A percentile compares a stretch with the other conserved stretches of the same genome.
phyloP scores from a whole-genome alignment of 2,113 vertebrate species.

The Rhodinocichla rosea region DNA sequence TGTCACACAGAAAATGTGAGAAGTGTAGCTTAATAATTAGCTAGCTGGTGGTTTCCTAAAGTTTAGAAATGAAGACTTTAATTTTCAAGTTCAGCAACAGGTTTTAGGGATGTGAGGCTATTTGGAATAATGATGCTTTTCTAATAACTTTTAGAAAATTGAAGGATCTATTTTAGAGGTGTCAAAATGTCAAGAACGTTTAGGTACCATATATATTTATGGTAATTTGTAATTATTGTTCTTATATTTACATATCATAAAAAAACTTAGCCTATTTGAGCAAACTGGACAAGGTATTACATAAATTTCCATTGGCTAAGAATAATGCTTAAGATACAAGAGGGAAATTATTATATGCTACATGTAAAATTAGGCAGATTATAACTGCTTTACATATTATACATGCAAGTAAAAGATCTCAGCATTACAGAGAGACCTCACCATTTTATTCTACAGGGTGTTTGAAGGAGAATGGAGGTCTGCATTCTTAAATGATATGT shows the following conservation, averaged over 20 bases:
- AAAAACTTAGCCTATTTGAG: background rate
- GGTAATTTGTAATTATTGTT: background rate
- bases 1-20: background rate
- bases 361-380: background rate
- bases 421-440: background rate
- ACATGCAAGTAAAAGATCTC: background rate
- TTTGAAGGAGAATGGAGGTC: background rate
- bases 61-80: background rate
- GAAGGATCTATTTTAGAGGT: background rate
- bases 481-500: background rate
- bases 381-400: background rate
- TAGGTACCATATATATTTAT: background rate
- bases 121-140: background rate
- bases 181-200: background rate
- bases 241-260: background rate
- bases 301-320: background rate
- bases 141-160: background rate
- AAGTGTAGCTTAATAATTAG: background rate
- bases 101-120: background rate
- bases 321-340: background rate
- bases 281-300: background rate
- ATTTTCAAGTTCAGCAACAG: background rate
- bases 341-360: background rate
- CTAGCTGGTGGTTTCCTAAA: background rate
- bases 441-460: background rate